phyloP scores from a whole-genome alignment of 2,797 vertebrate genomes.

The Gobio occitaniae region DNA sequence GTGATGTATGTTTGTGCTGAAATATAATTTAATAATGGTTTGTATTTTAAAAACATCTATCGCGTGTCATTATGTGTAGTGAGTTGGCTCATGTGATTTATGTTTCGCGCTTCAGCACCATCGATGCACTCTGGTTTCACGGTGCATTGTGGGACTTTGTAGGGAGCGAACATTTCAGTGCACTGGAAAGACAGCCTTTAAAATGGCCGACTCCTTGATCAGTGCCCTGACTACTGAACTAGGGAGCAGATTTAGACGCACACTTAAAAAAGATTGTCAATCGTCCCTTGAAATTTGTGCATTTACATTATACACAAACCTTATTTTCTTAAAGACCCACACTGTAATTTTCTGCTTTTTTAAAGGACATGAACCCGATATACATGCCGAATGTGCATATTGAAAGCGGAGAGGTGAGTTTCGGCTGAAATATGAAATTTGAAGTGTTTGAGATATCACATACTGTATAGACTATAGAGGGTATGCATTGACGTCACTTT shows the following conservation, averaged over 20 bases:
- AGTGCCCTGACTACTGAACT: background rate
- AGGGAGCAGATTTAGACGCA: background rate
- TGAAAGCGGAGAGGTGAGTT: slow-evolving; percentile 34
- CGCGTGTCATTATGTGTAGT: too few species aligned
- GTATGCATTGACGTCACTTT: too few species aligned
- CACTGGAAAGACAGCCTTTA: too few species aligned
- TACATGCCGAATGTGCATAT: slow-evolving; percentile 26
- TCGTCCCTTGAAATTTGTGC: background rate
- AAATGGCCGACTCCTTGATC: background rate
- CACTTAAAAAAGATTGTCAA: background rate
- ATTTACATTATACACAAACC: background rate
- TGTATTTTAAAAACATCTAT: background rate
- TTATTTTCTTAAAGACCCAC: background rate
- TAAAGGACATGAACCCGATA: background rate
- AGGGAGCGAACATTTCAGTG: too few species aligned
- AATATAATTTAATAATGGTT: background rate
- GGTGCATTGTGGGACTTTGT: too few species aligned
- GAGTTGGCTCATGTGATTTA: background rate
- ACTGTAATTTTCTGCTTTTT: background rate
- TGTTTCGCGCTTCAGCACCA: background rate
- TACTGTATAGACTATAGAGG: background rate
- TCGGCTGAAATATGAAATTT: background rate
- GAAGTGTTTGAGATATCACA: background rate
- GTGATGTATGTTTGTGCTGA: background rate
- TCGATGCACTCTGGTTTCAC: too few species aligned